Evolutionary conservation across 2,888 invertebrate genomes (phyloP), one percentile per base, ranked within the genome.

Genomic region (Apocheima hispidaria): DNA sequence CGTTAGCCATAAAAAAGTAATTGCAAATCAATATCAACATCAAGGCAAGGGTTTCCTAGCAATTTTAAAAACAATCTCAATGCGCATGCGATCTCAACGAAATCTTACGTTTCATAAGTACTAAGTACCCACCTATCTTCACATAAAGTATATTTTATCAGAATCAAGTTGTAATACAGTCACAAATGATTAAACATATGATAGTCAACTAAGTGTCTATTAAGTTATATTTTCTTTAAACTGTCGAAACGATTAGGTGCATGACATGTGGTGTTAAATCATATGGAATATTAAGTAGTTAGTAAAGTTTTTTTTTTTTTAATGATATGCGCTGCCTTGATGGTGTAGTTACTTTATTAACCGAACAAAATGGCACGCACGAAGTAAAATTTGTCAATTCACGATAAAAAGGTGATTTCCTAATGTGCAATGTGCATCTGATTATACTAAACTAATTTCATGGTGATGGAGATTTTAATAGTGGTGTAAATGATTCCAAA

Each of bases 31-130:
- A 80, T 80, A 80, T 28, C 51, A 66, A 49, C 44, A 51, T 49
- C 43, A 26, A 48, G 41, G 43, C 43, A 51, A 41, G 64, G 65
- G 85, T 83, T 60, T 76, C 86, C 78, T 81, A 82, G 85, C 83
- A 77, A 84, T 81, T 60, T 35, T 59, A 68, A 70, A 26, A 73
- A 70, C 67, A 65, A 55, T 53, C 63, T 50, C 57, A 58, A 57
- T 52, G 46, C 63, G 58, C 57, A 53, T 58, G 62, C 52, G 55
- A 46, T 41, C 41, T 18, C 14, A 4, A 4, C 9, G 10, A 9
- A n/a, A 10, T 14, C 49, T 21, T 23, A 33, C 35, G 3, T n/a
- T 28, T 35, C 23, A 49, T 23, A 12, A 6, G 4, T 5, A 14
- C 6, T 35, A 5, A 35, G 14, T 36, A 4, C 10, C 4, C 7